Conservation (phyloP, 2,113 vertebrate genomes). For the Elgaria multicarinata region DNA sequence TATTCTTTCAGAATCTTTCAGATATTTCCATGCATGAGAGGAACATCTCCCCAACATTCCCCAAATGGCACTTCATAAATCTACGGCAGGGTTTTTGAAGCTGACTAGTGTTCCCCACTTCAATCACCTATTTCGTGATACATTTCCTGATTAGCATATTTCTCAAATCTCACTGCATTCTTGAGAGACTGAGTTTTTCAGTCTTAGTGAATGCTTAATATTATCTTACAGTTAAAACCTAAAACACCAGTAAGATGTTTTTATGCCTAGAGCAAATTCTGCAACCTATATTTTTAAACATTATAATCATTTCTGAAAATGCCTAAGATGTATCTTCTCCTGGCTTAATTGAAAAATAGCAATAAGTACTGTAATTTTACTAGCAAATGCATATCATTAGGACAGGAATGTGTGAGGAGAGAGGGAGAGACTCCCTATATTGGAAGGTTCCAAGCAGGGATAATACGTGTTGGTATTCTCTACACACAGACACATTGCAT, state of each 20-base stretch:
- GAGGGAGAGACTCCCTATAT: background rate
- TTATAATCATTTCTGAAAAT: constrained; percentile 46
- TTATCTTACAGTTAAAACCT: constrained; percentile 4
- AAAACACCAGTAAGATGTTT: constrained; percentile 9
- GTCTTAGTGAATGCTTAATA: constrained; percentile 23
- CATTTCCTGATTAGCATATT: constrained; percentile 45
- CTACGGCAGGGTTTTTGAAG: background rate
- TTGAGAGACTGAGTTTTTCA: constrained; percentile 46
- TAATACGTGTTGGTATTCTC: too few relatives aligned
- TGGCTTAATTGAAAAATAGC: constrained; percentile 42
- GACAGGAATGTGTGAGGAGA: background rate
- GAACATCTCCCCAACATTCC: background rate
- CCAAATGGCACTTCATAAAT: constrained; percentile 15
- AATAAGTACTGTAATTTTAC: constrained; percentile 36
- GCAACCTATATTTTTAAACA: background rate
- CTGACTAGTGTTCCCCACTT: background rate
- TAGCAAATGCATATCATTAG: background rate
- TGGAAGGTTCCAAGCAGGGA: background rate
- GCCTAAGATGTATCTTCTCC: background rate
- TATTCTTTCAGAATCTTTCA: background rate
- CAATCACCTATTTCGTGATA: constrained; percentile 8
- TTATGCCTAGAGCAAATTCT: constrained; percentile 37
- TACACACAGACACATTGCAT: background rate
- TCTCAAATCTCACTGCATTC: background rate
- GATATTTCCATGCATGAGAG: background rate